Percentiles rank a stretch among this genome's conserved stretches.
These are phyloP conservation scores for Diachrysia chrysitis DNA, from an alignment of 2,888 invertebrate species.

Conservation along the genomic window DNA sequence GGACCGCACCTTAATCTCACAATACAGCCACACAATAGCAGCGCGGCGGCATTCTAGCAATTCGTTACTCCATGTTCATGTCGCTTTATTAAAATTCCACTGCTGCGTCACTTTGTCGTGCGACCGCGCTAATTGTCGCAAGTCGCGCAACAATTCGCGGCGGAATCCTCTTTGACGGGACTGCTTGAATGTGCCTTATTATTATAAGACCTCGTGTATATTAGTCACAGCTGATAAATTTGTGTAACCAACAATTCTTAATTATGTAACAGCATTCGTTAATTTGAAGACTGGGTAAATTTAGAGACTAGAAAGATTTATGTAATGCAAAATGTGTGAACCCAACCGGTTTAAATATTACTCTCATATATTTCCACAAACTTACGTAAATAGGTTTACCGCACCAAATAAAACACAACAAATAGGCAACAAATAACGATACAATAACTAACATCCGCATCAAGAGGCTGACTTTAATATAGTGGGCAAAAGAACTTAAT, in stretches of 20 bases:
- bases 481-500: slow-evolving; percentile 75
- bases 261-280: slow-evolving; percentile 23
- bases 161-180: slow-evolving; percentile 58
- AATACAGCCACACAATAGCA: slow-evolving; percentile 20
- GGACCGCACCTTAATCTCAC: slow-evolving; percentile 55
- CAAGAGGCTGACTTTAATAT: slow-evolving; percentile 64
- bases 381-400: background rate
- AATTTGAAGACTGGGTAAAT: background rate
- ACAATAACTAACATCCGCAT: slow-evolving; percentile 58
- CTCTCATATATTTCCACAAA: background rate
- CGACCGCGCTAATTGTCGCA: slow-evolving; percentile 60
- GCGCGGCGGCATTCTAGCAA: slow-evolving; percentile 35
- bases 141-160: slow-evolving; percentile 58
- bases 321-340: background rate
- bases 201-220: slow-evolving; percentile 48
- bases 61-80: slow-evolving; percentile 46
- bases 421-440: slow-evolving; percentile 37
- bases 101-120: slow-evolving; percentile 53
- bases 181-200: slow-evolving; percentile 59
- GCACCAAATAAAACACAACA: slow-evolving; percentile 21
- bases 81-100: slow-evolving; percentile 67
- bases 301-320: background rate
- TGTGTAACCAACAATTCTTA: slow-evolving; percentile 23
- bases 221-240: slow-evolving; percentile 47
- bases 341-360: background rate